Percentiles rank a stretch among this genome's conserved stretches.
Evolutionary conservation across 2,797 vertebrate species (phyloP).

Genomic region (Mionectes olivaceus): DNA sequence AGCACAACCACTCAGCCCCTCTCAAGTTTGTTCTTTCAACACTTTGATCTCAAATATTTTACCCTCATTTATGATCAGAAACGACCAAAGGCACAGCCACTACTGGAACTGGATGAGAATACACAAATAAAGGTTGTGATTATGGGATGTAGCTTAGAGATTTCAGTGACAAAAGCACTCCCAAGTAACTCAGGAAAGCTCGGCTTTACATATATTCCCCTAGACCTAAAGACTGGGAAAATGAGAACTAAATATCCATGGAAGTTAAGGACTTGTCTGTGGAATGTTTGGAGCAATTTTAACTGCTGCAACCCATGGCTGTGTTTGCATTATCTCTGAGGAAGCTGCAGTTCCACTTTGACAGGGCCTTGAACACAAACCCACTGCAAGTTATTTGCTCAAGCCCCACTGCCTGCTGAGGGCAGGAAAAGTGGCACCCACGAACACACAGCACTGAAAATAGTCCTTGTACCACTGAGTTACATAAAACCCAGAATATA

Average conservation of each 20-base stretch:
- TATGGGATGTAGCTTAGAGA: accelerated
- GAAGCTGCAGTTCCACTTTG: background rate
- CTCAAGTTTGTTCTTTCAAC: background rate
- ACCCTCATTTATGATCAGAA: background rate
- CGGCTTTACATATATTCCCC: background rate
- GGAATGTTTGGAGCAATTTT: background rate
- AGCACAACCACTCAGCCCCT: background rate
- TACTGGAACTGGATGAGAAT: background rate
- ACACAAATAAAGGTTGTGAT: background rate
- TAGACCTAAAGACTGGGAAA: background rate
- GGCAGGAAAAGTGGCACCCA: background rate
- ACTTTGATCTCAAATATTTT: background rate
- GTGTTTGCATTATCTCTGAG: background rate
- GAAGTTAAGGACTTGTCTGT: background rate
- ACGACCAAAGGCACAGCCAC: background rate
- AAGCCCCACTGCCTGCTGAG: accelerated
- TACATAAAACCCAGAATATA: background rate
- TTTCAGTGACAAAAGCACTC: background rate
- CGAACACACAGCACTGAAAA: accelerated
- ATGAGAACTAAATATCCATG: background rate
- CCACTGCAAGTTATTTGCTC: background rate
- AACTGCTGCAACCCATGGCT: background rate
- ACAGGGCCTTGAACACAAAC: background rate
- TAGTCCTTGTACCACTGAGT: background rate
- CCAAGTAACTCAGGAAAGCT: background rate